Evolutionary conservation across 2,888 invertebrate species (phyloP).

Genomic region (Tetheella fluctuosa): DNA sequence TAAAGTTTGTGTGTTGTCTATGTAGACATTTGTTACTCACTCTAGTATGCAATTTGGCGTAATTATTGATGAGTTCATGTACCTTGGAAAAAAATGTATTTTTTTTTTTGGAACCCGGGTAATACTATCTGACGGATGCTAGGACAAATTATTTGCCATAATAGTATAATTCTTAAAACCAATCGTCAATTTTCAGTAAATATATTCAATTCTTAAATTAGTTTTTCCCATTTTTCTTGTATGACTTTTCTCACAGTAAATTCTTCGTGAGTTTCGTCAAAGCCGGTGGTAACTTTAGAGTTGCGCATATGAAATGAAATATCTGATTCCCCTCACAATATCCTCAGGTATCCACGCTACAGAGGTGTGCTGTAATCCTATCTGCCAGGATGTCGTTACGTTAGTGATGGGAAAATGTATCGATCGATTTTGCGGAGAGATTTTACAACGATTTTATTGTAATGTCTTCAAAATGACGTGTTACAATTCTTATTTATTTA

Average conservation of each 20-base stretch:
- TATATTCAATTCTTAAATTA: neutral
- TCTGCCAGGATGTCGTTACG: slow-evolving; percentile 16
- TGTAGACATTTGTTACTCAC: no score
- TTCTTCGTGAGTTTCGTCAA: neutral
- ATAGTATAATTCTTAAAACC: no score
- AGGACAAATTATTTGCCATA: no score
- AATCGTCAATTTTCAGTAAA: neutral
- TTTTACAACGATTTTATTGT: neutral
- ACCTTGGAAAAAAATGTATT: no score
- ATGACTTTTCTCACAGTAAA: neutral
- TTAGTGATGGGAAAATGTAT: slow-evolving; percentile 23
- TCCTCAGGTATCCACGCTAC: slow-evolving; percentile 29
- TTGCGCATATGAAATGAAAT: slow-evolving; percentile 20
- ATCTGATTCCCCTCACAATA: slow-evolving; percentile 24
- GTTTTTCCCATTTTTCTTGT: neutral
- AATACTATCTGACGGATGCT: no score
- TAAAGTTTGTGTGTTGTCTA: no score
- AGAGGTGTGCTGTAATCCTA: slow-evolving; percentile 35
- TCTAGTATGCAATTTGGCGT: no score
- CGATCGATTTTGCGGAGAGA: slow-evolving; percentile 12
- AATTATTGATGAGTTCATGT: no score
- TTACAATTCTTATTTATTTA: no score
- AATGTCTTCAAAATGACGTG: neutral
- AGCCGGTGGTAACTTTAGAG: slow-evolving; percentile 10
- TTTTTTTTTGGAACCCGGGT: no score